Conservation (phyloP, 2,888 invertebrate species). For the Athrips mouffetella region DNA sequence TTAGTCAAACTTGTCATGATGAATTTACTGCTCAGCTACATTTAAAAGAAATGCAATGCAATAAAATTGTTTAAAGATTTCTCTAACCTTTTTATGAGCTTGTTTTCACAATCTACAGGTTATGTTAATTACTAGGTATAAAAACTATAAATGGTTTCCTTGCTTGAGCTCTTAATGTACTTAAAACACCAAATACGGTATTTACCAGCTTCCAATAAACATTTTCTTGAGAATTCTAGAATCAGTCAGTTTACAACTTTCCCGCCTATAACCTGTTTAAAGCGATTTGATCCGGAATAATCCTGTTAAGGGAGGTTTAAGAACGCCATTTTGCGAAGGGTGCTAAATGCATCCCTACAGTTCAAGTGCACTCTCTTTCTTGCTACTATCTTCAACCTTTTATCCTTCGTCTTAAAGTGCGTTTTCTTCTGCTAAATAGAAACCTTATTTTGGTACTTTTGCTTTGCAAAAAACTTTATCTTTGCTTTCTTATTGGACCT, state of each 20-base stretch:
- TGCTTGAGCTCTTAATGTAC: not conserved
- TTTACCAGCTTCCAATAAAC: not conserved
- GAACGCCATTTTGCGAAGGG: slow-evolving; percentile 42
- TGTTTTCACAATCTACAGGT: not conserved
- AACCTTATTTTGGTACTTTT: not conserved
- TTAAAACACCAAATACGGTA: not conserved
- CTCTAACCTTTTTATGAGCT: too few relatives aligned
- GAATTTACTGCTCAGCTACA: too few relatives aligned
- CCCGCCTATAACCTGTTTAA: slow-evolving; percentile 10
- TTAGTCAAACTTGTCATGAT: too few relatives aligned
- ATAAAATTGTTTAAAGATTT: too few relatives aligned
- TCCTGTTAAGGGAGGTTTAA: slow-evolving; percentile 41
- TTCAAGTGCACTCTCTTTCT: slow-evolving; percentile 16
- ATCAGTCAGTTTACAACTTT: not conserved
- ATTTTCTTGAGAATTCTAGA: too few relatives aligned
- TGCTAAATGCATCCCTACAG: slow-evolving; percentile 34
- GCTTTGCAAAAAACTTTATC: slow-evolving; percentile 15
- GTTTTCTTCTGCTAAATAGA: not conserved
- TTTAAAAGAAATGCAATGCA: too few relatives aligned
- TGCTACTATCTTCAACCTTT: slow-evolving; percentile 1
- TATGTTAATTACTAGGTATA: slow-evolving; percentile 1
- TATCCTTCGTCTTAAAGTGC: not conserved
- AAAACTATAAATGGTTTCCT: not conserved
- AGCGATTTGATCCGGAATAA: slow-evolving; percentile 39
- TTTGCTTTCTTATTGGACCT: slow-evolving; percentile 21